These are phyloP conservation scores for Hetaerina americana DNA, from an alignment of 1,140 invertebrate genomes.

Conservation along the genomic window DNA sequence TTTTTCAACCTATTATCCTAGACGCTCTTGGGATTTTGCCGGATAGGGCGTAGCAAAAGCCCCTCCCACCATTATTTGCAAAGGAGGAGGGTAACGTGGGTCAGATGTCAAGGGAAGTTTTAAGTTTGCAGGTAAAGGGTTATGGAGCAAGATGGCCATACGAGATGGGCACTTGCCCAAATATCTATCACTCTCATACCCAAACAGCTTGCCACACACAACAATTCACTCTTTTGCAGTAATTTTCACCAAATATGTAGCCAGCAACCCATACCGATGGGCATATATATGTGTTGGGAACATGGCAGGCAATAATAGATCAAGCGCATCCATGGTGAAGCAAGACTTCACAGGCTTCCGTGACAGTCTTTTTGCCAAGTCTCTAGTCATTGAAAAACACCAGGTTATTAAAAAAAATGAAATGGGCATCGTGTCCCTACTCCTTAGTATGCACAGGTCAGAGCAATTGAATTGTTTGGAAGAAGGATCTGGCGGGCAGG, in stretches of 20 bases:
- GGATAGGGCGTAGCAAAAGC: not conserved
- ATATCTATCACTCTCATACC: not conserved
- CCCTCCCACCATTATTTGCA: not conserved
- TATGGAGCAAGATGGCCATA: not conserved
- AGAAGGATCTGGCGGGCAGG: not conserved
- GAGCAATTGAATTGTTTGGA: not conserved
- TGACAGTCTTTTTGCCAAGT: constrained; percentile 5
- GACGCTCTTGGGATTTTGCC: not conserved
- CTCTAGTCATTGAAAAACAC: not conserved
- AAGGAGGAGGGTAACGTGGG: not conserved
- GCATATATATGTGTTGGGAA: not conserved
- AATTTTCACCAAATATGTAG: not conserved
- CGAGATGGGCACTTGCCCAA: not conserved
- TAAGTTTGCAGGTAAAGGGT: not conserved
- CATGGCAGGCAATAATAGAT: not conserved
- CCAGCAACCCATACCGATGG: not conserved
- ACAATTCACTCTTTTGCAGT: not conserved
- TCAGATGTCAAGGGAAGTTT: no score
- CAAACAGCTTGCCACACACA: not conserved
- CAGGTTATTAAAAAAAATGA: not conserved
- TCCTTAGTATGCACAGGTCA: not conserved
- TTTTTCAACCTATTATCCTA: not conserved
- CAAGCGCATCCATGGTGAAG: not conserved
- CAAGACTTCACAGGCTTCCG: not conserved
- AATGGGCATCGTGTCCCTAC: not conserved